Evolutionary conservation across 2,797 vertebrate genomes (phyloP), one percentile per base, ranked within the genome.

Genomic region (Sebastes baramenuke): DNA sequence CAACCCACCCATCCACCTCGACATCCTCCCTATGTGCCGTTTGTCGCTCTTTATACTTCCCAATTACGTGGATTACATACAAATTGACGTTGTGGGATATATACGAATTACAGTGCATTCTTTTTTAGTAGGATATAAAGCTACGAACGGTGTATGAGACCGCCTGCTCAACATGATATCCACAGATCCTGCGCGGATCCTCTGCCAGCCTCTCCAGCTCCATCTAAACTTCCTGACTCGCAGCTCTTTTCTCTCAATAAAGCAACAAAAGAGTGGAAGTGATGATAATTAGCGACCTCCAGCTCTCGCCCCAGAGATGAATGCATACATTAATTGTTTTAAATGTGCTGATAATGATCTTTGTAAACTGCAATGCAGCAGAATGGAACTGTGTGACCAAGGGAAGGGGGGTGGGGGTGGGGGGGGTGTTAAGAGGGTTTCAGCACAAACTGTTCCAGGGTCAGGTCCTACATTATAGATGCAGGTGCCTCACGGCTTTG

Each of bases 321-420:
- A 83, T n/a, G 76, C 88, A 88, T 88, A 68, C 85, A 91, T 91
- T 90, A 89, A 92, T 92, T 89, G 85, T 92, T 90, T 75, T 86
- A 89, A 92, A 94, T 91, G 83, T 93, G 92, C 92, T 94, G 92
- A 93, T 89, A 89, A 89, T 83, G 81, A 88, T 88, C 77, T 90
- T 92, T 79, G 74, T 70, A 86, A 92, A 87, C 75, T 91, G 91
- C 89, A 89, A 18, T 74, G 82, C 83, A 83, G 92, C 91, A 90
- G 61, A 91, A 83, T 77, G 77, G 22, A 79, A 81, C 73, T 52
- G 66, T 77, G 83, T 52, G 70, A 72, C 70, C 49, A 75, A 61
- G 79, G 49, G 46, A 49, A 18, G 46, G 0, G 36, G 5, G 6
- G 36, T 13, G 0, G 2, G 38, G 62, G 29, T 25, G 69, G 70